Conservation (phyloP, 2,888 invertebrate species). For the Synanthedon formicaeformis region DNA sequence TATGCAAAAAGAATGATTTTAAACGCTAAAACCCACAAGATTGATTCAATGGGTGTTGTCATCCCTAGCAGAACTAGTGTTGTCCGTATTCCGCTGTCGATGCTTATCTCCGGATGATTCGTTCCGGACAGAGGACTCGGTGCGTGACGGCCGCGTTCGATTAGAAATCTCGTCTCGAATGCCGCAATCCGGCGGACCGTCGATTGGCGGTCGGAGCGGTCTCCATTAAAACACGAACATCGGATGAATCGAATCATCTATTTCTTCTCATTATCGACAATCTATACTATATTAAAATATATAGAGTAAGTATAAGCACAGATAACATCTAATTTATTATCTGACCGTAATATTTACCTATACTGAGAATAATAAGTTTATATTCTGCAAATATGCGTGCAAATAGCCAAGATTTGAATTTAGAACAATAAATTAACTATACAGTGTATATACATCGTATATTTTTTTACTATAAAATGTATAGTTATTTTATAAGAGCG, state of each 20-base stretch:
- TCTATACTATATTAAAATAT: too few relatives aligned
- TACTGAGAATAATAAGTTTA: too few relatives aligned
- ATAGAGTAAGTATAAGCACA: too few relatives aligned
- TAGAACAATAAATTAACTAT: too few relatives aligned
- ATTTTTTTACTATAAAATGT: too few relatives aligned
- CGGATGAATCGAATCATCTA: conserved; percentile 7
- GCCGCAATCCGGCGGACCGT: conserved; percentile 23
- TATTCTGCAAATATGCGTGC: too few relatives aligned
- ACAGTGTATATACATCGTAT: too few relatives aligned
- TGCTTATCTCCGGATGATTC: conserved; percentile 45
- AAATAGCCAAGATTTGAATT: too few relatives aligned
- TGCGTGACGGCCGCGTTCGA: conserved; percentile 40
- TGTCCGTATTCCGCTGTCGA: conserved; percentile 26
- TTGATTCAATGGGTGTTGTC: background rate
- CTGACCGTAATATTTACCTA: too few relatives aligned
- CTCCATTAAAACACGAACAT: conserved; percentile 22
- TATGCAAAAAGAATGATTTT: background rate
- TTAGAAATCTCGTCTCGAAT: conserved; percentile 51
- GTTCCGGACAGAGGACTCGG: conserved; percentile 40
- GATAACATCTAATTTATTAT: too few relatives aligned
- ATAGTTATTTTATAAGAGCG: too few relatives aligned
- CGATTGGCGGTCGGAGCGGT: conserved; percentile 22
- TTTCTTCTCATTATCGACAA: background rate
- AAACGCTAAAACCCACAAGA: background rate
- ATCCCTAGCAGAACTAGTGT: conserved; percentile 6